phyloP scores from a whole-genome alignment of 2,888 invertebrate species.

The Tetragonisca angustula region DNA sequence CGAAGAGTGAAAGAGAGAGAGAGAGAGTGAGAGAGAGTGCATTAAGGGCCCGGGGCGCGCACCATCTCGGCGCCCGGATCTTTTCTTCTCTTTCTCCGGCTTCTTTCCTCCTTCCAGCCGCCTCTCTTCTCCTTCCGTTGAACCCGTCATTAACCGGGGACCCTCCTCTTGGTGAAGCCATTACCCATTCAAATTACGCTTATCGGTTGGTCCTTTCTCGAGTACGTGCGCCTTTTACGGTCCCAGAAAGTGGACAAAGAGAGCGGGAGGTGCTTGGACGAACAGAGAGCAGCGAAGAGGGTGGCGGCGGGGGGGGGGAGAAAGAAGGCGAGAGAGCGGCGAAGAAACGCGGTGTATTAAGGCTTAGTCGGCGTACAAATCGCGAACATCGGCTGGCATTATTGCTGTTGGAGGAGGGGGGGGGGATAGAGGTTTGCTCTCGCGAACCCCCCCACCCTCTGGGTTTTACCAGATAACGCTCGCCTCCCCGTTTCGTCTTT shows the following conservation, averaged over 20 bases:
- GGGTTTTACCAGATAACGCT: no score
- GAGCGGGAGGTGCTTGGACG: slow-evolving; percentile 38
- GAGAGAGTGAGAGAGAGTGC: slow-evolving; percentile 27
- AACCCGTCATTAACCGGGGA: slow-evolving; percentile 72
- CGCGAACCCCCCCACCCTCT: background rate
- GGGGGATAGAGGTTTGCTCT: background rate
- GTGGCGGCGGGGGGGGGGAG: background rate
- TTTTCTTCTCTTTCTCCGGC: slow-evolving; percentile 11
- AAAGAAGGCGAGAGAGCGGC: slow-evolving; percentile 26
- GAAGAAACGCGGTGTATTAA: slow-evolving; percentile 58
- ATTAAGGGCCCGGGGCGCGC: slow-evolving; percentile 49
- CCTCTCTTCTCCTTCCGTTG: slow-evolving; percentile 46
- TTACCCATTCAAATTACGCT: slow-evolving; percentile 81
- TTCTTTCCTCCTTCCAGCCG: slow-evolving; percentile 17
- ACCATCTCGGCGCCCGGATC: slow-evolving; percentile 64
- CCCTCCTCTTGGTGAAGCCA: slow-evolving; percentile 74
- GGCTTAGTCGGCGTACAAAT: slow-evolving; percentile 18
- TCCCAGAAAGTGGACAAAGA: slow-evolving; percentile 63
- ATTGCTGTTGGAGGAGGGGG: slow-evolving; percentile 48
- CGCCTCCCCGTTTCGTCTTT: background rate
- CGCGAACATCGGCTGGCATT: slow-evolving; percentile 48
- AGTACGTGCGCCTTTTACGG: slow-evolving; percentile 74
- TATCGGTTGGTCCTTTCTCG: slow-evolving; percentile 73
- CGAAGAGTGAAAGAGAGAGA: background rate
- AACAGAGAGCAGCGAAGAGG: slow-evolving; percentile 17